Evolutionary conservation across 2,113 vertebrate species (phyloP).

Genomic region (Coturnix japonica): DNA sequence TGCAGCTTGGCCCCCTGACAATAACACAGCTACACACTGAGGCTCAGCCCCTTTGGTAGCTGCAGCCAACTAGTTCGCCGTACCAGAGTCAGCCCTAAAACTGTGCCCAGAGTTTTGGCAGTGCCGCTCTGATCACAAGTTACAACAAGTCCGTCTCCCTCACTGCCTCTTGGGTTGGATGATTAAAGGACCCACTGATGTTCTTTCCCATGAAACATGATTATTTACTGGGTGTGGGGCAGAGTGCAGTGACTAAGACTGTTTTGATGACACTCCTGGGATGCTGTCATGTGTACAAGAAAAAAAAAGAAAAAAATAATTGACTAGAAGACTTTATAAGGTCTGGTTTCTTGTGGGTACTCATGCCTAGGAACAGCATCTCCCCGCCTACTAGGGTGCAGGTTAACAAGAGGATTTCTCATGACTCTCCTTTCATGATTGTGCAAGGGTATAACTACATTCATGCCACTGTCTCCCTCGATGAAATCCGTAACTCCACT

Average conservation of each 20-base stretch:
- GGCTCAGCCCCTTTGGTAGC: not conserved
- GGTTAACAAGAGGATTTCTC: not conserved
- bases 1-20: not conserved
- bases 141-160: not conserved
- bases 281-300: not conserved
- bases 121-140: not conserved
- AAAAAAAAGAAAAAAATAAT: not conserved
- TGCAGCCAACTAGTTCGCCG: conserved; percentile 1
- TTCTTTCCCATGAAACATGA: not conserved
- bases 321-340: not conserved
- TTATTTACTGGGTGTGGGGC: conserved; percentile 52
- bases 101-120: not conserved
- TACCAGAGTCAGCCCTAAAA: not conserved
- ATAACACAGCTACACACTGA: not conserved
- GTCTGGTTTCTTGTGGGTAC: not conserved
- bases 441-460: accelerated
- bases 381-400: not conserved
- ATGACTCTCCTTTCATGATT: not conserved
- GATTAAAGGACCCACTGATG: conserved; percentile 36
- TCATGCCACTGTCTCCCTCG: not conserved
- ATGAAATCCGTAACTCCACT: not conserved
- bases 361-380: not conserved
- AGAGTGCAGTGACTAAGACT: not conserved
- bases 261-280: not conserved
- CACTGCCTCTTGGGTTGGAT: not conserved